phyloP scores from a whole-genome alignment of 2,113 vertebrate species.

The Bombycilla garrulus region DNA sequence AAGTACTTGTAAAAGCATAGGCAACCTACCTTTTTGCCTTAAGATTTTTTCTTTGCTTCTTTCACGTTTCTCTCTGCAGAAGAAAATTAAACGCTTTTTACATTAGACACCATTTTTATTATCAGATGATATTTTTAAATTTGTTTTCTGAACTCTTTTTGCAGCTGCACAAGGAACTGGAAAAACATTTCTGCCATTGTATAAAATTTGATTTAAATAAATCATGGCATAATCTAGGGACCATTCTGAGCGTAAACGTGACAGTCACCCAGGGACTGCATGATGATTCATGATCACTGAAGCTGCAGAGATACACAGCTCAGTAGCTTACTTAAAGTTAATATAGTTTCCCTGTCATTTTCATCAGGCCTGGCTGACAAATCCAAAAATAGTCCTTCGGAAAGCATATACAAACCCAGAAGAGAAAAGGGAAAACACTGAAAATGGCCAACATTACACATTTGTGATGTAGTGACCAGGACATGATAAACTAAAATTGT shows the following conservation, averaged over 20 bases:
- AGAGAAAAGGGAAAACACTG: neutral
- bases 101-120: neutral
- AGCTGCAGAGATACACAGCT: neutral
- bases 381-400: neutral
- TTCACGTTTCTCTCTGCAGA: neutral
- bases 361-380: constrained; percentile 39
- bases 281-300: constrained; percentile 6
- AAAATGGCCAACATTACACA: neutral
- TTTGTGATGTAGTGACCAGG: neutral
- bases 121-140: neutral
- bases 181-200: constrained; percentile 14
- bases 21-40: neutral
- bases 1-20: neutral
- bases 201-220: constrained; percentile 49
- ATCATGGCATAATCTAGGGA: neutral
- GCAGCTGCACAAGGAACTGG: neutral
- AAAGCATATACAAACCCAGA: neutral
- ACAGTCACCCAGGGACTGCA: constrained; percentile 16
- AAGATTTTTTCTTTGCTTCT: neutral
- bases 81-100: neutral
- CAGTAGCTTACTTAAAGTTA: constrained; percentile 39
- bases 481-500: neutral
- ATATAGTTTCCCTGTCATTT: constrained; percentile 21
- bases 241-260: constrained; percentile 18
- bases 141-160: neutral